Evolutionary conservation across 2,113 vertebrate species (phyloP), one percentile per base, ranked within the genome.

Genomic region (Hemibagrus wyckioides): DNA sequence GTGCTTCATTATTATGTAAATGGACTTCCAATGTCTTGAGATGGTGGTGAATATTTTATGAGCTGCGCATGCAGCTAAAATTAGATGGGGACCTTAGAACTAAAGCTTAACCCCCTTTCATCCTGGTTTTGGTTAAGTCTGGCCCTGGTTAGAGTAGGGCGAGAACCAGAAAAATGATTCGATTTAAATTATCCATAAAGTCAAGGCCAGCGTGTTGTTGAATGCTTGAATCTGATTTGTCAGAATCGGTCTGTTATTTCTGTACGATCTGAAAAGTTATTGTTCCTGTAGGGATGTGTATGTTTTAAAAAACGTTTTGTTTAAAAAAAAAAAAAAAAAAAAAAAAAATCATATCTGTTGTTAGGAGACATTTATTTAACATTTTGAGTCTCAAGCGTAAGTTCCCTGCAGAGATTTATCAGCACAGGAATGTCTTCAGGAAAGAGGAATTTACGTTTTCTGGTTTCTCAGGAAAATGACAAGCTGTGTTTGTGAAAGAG

Each of bases 11-110:
- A 48, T 90, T 90, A 90, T 86, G 90, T 88, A 92, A 91, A 91
- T 77, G 67, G 88, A 48, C 69, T 23, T 86, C 90, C 48, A 50
- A 77, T 88, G 48, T 89, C 54, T 84, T 87, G 80, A 89, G 79
- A 87, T 83, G 41, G 87, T 7, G 73, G 59, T 93, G 82, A 94
- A 94, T 95, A 93, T 94, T 94, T 94, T 65, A 95, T 93, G 89
- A 92, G 90, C 33, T 82, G 75, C 15, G 57, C 65, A 90, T 41
- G 0, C 52, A 44, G 63, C 92, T 94, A 93, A 92, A 93, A 92
- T 92, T 94, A 94, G 91, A 80, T 57, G 80, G 33, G 85, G 88
- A 86, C 17, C 57, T 85, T 69, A 82, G 61, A 54, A 82, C 17
- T 4, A n/a, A 71, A 1, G 23, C 28, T 52, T 41, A 56, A 86